These are phyloP conservation scores for Helobdella robusta DNA, from an alignment of 2,888 invertebrate genomes.

Conservation along the genomic window DNA sequence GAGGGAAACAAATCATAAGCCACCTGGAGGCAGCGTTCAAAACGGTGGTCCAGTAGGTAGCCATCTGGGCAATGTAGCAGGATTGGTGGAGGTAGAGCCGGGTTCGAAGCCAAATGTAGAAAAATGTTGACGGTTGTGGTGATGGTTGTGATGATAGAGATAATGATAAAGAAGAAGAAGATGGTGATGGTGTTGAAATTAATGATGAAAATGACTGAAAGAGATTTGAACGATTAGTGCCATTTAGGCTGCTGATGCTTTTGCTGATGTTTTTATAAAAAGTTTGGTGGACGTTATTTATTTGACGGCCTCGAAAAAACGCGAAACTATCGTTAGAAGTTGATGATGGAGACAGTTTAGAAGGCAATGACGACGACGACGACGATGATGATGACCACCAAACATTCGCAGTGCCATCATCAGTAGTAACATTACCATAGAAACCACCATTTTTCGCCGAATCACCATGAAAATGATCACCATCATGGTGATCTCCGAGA, in stretches of 20 bases:
- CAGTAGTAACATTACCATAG: no score
- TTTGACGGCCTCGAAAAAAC: not conserved
- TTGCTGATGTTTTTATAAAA: not conserved
- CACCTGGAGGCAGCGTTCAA: constrained; percentile 29
- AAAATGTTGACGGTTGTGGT: not conserved
- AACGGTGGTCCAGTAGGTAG: constrained; percentile 31
- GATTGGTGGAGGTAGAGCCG: constrained; percentile 26
- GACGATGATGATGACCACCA: not conserved
- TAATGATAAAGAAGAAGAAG: not conserved
- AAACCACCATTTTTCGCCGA: no score
- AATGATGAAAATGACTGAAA: not conserved
- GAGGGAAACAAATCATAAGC: constrained; percentile 28
- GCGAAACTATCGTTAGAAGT: not conserved
- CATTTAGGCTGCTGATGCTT: not conserved
- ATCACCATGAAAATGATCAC: no score
- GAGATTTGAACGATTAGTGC: not conserved
- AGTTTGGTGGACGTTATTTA: not conserved
- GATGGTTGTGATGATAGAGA: no score
- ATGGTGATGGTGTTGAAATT: not conserved
- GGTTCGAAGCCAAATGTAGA: constrained; percentile 14
- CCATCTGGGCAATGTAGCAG: constrained; percentile 28
- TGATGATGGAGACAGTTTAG: no score
- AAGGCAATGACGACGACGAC: not conserved
- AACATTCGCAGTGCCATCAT: no score
- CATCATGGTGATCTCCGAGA: not conserved